These are phyloP conservation scores for Willowsia nigromaculata DNA, from an alignment of 2,888 invertebrate genomes.

Conservation along the genomic window DNA sequence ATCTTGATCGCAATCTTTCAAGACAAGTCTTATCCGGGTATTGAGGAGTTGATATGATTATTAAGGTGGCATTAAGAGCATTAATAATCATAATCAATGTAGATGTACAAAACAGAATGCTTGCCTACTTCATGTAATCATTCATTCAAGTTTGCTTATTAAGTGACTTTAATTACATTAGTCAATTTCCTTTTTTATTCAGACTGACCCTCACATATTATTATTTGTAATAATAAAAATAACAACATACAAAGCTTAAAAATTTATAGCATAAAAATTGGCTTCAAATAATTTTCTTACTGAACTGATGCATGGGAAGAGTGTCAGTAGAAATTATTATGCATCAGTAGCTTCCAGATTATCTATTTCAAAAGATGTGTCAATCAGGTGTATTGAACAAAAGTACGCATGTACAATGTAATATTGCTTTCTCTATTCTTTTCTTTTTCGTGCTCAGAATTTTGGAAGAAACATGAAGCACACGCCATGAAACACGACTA, in stretches of 20 bases:
- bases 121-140: not conserved
- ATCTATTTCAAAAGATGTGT: no score
- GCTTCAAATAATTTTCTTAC: no score
- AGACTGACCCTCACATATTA: not conserved
- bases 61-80: not conserved
- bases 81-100: slow-evolving; percentile 52
- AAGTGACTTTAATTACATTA: slow-evolving; percentile 58
- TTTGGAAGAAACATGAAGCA: slow-evolving; percentile 17
- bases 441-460: no score
- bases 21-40: slow-evolving; percentile 30
- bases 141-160: not conserved
- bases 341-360: no score
- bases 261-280: no score
- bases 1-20: slow-evolving; percentile 5
- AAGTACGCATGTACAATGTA: no score
- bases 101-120: not conserved
- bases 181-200: slow-evolving; percentile 51
- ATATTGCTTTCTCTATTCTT: no score
- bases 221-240: not conserved
- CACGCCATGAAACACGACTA: no score
- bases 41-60: slow-evolving; percentile 26
- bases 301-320: no score
- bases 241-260: no score
- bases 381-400: no score
- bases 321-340: no score